Conservation (phyloP, 2,113 vertebrate species). For the Bettongia penicillata region DNA sequence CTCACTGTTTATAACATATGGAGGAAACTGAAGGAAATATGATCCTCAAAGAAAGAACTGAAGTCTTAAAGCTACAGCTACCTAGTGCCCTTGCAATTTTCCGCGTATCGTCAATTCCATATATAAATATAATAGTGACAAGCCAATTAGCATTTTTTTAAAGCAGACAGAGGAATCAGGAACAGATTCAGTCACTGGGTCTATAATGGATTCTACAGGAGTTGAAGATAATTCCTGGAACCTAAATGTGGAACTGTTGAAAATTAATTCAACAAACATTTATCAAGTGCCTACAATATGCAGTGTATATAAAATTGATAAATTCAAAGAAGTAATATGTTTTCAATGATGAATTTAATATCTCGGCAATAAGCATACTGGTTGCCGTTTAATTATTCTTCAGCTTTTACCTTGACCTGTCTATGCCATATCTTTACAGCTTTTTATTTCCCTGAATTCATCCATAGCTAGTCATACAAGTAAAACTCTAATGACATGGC, state of each 20-base stretch:
- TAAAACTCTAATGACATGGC: not conserved
- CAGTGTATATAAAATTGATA: not conserved
- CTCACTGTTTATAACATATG: conserved; percentile 49
- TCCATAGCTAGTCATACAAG: not conserved
- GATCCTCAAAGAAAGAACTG: conserved; percentile 52
- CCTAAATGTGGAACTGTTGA: not conserved
- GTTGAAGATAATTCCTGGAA: not conserved
- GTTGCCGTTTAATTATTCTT: not conserved
- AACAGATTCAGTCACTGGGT: not conserved
- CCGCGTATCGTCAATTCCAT: conserved; percentile 56
- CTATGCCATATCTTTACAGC: not conserved
- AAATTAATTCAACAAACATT: not conserved
- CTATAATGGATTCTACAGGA: conserved; percentile 16
- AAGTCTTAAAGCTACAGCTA: conserved; percentile 57
- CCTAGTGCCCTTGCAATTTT: conserved; percentile 56
- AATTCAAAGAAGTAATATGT: not conserved
- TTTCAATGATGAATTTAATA: not conserved
- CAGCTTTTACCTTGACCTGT: not conserved
- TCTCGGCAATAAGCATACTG: not conserved
- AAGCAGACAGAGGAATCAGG: not conserved
- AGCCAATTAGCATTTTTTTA: not conserved
- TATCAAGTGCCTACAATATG: not conserved
- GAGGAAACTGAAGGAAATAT: not conserved
- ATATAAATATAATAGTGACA: not conserved
- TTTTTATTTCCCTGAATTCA: not conserved